Evolutionary conservation across 64 coral and sea anemone genomes (phyloP).

Genomic region (Montipora sp.): DNA sequence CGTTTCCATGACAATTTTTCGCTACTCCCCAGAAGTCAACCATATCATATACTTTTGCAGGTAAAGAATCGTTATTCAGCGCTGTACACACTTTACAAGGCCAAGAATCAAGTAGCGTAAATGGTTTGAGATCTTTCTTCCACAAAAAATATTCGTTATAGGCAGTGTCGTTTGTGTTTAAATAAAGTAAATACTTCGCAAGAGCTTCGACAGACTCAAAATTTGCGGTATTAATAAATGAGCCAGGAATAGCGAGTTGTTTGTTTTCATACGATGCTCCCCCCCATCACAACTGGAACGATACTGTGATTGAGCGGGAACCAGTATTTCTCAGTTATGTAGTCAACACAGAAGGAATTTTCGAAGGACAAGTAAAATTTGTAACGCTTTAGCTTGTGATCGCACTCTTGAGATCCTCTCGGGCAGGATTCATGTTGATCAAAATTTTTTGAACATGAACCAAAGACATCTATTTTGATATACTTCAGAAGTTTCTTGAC

Average conservation of each 20-base stretch:
- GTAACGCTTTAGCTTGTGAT: slow-evolving; percentile 27
- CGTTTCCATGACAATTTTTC: slow-evolving; percentile 32
- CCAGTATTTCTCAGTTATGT: slow-evolving; percentile 88
- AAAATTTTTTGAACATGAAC: slow-evolving; percentile 48
- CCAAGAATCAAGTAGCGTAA: slow-evolving; percentile 15
- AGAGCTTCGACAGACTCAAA: slow-evolving; percentile 54
- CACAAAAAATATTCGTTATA: slow-evolving; percentile 79
- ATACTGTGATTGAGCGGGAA: slow-evolving; percentile 19
- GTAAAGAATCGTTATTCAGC: slow-evolving; percentile 53
- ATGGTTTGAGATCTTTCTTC: slow-evolving; percentile 44
- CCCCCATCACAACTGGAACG: slow-evolving; percentile 68
- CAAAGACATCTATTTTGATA: slow-evolving; percentile 63
- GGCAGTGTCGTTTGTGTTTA: slow-evolving; percentile 69
- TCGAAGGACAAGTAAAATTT: slow-evolving; percentile 75
- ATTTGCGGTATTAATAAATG: slow-evolving; percentile 68
- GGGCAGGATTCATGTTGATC: slow-evolving; percentile 35
- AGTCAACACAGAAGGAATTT: slow-evolving; percentile 66
- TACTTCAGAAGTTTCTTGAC: slow-evolving; percentile 58
- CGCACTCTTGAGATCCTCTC: slow-evolving; percentile 15
- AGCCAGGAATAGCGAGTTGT: slow-evolving; percentile 62
- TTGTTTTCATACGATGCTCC: slow-evolving; percentile 54
- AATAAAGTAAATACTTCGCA: slow-evolving; percentile 49
- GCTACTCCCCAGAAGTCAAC: slow-evolving; percentile 46
- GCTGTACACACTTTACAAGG: slow-evolving; percentile 66
- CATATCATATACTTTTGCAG: slow-evolving; percentile 55